Evolutionary conservation across 2,888 invertebrate species (phyloP), one percentile per base, ranked within the genome.

Genomic region (Trypoxylon attenuatum): DNA sequence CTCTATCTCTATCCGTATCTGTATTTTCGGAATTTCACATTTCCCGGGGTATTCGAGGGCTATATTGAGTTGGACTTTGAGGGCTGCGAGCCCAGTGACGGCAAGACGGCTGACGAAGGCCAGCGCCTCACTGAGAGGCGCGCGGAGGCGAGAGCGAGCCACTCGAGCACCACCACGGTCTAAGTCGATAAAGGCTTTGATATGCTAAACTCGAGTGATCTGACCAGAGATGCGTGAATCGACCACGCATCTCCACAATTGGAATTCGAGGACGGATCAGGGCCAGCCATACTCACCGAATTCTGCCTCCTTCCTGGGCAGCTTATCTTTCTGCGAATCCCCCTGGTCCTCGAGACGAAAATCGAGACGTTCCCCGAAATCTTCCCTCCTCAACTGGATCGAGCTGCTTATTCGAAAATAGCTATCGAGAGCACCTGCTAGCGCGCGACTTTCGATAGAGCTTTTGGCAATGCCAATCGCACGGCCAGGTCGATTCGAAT

Each of bases 191-290:
- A 71, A 71, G 71, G 79, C 82, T 82, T 82, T 82, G 82, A 81
- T 81, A 82, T 82, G 82, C 80, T 82, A 82, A 82, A 73, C 78
- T 69, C 63, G 72, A 78, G 71, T 73, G 80, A 82, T 79, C 79
- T 68, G 73, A 66, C 69, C 69, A 71, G 73, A 77, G 77, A 79
- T 72, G 78, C 76, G 74, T 70, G 72, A 77, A 77, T 67, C 73
- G 71, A 71, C 68, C 66, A 71, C 71, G 70, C 69, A 50, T 73
- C 70, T 57, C 59, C 70, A 70, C 61, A 77, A 77, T 79, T 71
- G 71, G 60, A 72, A 73, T 69, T 75, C 67, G 63, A 65, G 57
- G 64, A 76, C 38, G 33, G 23, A 49, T 25, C 25, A 13, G 13
- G 10, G 13, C 27, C 18, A 38, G 45, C 43, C 25, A 23, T 21